Conservation (phyloP, 2,113 vertebrate genomes). For the Connochaetes taurinus region DNA sequence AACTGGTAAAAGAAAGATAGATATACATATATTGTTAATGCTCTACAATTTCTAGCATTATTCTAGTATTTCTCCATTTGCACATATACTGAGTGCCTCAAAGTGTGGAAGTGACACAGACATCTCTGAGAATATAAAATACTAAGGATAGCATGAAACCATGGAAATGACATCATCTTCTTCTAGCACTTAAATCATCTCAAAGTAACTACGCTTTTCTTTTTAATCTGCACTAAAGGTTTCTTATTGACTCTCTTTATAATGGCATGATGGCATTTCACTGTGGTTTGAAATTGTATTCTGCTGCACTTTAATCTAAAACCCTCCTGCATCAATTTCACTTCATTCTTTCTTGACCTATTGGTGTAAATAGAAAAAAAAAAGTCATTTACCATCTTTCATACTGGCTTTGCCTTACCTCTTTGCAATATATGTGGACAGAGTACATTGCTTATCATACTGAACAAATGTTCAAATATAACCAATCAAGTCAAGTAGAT, state of each 20-base stretch:
- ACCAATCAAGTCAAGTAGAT: background rate
- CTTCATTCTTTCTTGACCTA: background rate
- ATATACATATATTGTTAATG: background rate
- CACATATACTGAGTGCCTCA: background rate
- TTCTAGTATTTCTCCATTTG: background rate
- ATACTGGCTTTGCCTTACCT: background rate
- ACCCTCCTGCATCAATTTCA: background rate
- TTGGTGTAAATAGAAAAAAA: background rate
- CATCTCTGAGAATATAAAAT: background rate
- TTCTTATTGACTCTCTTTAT: conserved; percentile 23
- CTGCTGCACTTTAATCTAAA: background rate
- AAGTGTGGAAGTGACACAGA: background rate
- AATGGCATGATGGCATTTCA: background rate
- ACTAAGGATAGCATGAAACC: background rate
- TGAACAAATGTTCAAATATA: background rate
- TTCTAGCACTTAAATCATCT: conserved; percentile 19
- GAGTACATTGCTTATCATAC: background rate
- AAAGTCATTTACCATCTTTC: background rate
- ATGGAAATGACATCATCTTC: background rate
- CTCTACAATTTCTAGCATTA: background rate
- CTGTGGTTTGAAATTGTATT: conserved; percentile 16
- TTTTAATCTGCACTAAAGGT: background rate
- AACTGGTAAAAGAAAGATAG: background rate
- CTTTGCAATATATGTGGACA: background rate
- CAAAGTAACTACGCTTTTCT: background rate